These are phyloP conservation scores for Rotaria sp. DNA, from an alignment of 2,888 invertebrate species.

Conservation along the genomic window DNA sequence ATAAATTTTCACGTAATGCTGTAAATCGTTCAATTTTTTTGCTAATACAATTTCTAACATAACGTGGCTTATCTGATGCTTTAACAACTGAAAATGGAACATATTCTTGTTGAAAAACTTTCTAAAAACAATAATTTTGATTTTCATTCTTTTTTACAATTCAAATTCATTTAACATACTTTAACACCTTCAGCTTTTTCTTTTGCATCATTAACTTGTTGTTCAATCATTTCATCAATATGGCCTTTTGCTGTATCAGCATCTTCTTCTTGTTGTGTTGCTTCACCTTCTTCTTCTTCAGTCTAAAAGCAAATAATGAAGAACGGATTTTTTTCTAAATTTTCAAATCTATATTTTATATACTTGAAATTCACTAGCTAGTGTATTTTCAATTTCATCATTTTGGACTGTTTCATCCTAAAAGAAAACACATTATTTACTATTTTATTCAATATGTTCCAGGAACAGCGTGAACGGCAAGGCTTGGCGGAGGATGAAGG, in stretches of 20 bases:
- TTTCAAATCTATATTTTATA: too few species aligned
- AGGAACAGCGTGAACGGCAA: too few species aligned
- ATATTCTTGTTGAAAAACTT: conserved; percentile 50
- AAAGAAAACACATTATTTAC: neutral
- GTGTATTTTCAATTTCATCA: conserved; percentile 42
- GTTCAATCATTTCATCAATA: conserved; percentile 9
- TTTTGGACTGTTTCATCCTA: conserved; percentile 44
- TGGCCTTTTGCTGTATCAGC: conserved; percentile 51
- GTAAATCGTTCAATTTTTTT: conserved; percentile 40
- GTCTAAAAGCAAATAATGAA: neutral
- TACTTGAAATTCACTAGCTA: conserved; percentile 6
- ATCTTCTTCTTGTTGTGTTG: conserved; percentile 54
- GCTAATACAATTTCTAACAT: conserved; percentile 48
- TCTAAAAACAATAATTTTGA: too few species aligned
- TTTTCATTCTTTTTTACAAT: neutral
- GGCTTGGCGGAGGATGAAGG: too few species aligned
- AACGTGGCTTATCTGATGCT: conserved; percentile 51
- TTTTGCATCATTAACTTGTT: conserved; percentile 45
- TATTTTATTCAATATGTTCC: too few species aligned
- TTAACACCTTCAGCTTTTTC: conserved; percentile 52
- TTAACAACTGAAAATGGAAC: conserved; percentile 51
- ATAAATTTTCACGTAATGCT: conserved; percentile 48
- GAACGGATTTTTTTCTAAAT: too few species aligned
- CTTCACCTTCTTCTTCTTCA: conserved; percentile 48
- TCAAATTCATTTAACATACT: conserved; percentile 43